Evolutionary conservation across 2,113 vertebrate genomes (phyloP), one percentile per base, ranked within the genome.

Genomic region (Periophthalmodon schlosseri): DNA sequence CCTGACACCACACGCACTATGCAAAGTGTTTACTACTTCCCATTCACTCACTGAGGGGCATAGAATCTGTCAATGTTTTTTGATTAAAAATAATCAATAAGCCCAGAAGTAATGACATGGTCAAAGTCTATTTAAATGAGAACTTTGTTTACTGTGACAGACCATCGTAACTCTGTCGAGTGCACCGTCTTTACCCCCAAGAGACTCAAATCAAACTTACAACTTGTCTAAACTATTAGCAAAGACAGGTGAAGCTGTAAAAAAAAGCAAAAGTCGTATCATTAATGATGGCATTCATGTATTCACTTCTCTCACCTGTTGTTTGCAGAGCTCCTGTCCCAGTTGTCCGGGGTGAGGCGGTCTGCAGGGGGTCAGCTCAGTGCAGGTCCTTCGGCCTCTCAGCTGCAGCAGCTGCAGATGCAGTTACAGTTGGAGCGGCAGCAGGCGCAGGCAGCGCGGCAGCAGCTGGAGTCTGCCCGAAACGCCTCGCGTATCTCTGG

Each of bases 401-500:
- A 99, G 91, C 94, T 99, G 87, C 98, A 99, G 79, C 98, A 99
- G 87, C 93, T 99, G 89, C 98, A 99, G 91, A 99, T 99, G 97
- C 98, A 99, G 78, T 94, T 99, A 89, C 97, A 99, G 93, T 83
- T 99, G 74, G 97, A 99, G 79, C 90, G 98, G 3, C 98, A 99
- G 58, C 98, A 99, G 60, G 97, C 98, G 0, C 98, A 99, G 91
- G 98, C 96, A 0, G 97, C 98, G 0, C 94, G 98, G 18, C 97
- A 99, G 79, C 97, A 99, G 75, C 93, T 99, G 93, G 98, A 99
- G 93, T 96, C 96, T 0, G 97, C 97, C 3, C 96, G 98, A 46
- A 98, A 96, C 18, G 95, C 96, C 72, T 96, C 94, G 36, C 94
- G 97, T 6, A 96, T 91, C 58, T 94, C 95, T 28, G 95, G 96